Percentiles rank a stretch among this genome's conserved stretches.
phyloP scores from a whole-genome alignment of 2,888 invertebrate species.

The Pristionchus fissidentatus region DNA sequence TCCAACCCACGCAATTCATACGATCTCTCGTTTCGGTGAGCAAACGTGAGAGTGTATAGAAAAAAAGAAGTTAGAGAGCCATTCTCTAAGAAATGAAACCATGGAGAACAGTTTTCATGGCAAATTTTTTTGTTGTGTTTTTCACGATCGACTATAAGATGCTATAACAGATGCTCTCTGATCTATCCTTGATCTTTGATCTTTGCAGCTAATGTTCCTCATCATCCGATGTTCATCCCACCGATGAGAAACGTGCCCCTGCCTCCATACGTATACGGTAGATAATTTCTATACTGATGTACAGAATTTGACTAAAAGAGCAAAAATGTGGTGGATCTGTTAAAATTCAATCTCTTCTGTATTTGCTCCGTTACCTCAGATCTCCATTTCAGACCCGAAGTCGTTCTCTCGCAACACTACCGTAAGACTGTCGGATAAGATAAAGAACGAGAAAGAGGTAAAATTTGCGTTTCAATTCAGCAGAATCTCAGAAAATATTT shows the following conservation, averaged over 20 bases:
- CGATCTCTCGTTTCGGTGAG: too few relatives aligned
- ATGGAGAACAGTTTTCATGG: too few relatives aligned
- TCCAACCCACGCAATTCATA: too few relatives aligned
- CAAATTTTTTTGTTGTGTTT: too few relatives aligned
- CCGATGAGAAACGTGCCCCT: conserved; percentile 6
- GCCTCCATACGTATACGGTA: conserved; percentile 4
- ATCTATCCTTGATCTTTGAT: not conserved
- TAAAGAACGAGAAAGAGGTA: conserved; percentile 44
- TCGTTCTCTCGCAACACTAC: conserved; percentile 55
- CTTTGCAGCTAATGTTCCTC: not conserved
- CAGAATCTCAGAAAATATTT: conserved; percentile 10
- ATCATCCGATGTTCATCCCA: not conserved
- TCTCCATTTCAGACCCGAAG: not conserved
- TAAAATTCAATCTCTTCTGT: not conserved
- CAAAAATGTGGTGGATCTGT: too few relatives aligned
- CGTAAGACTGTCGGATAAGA: conserved; percentile 52
- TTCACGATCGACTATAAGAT: too few relatives aligned
- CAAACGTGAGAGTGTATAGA: too few relatives aligned
- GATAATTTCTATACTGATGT: too few relatives aligned
- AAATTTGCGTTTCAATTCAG: conserved; percentile 44
- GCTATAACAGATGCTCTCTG: conserved; percentile 13
- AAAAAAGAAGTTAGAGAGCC: too few relatives aligned
- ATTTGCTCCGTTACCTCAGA: not conserved
- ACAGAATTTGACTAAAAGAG: too few relatives aligned
- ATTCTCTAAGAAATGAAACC: too few relatives aligned